Conservation (phyloP, 2,888 invertebrate genomes). For the Eupithecia subfuscata region DNA sequence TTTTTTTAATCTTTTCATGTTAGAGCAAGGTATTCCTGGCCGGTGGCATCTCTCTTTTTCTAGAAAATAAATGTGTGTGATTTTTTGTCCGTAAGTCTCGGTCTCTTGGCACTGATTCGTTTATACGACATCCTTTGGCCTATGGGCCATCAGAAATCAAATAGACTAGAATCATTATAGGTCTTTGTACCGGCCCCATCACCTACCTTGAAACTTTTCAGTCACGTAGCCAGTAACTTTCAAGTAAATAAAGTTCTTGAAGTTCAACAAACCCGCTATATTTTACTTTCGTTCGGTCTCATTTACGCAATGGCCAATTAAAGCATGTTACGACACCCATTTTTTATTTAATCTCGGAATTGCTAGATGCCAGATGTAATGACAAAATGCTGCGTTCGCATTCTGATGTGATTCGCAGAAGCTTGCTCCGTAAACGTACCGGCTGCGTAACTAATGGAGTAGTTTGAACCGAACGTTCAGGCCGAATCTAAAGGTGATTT, state of each 20-base stretch:
- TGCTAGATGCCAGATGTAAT: constrained; percentile 40
- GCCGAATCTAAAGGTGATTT: not conserved
- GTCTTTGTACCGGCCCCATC: not conserved
- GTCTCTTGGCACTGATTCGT: not conserved
- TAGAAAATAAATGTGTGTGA: not conserved
- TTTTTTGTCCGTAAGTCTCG: not conserved
- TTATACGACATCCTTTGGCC: not conserved
- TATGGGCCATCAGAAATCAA: not conserved
- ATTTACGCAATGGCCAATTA: constrained; percentile 44
- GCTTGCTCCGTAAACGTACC: constrained; percentile 23
- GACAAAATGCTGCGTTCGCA: constrained; percentile 39
- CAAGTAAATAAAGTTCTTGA: constrained; percentile 35
- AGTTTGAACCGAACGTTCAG: not conserved
- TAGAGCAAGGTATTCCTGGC: too few relatives aligned
- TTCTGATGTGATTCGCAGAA: constrained; percentile 37
- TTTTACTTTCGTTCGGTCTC: constrained; percentile 46
- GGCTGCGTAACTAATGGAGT: not conserved
- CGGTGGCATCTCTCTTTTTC: too few relatives aligned
- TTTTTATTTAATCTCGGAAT: constrained; percentile 46
- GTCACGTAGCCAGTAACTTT: constrained; percentile 22
- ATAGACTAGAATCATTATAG: not conserved
- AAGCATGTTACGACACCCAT: constrained; percentile 43
- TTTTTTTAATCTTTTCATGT: not conserved
- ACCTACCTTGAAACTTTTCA: constrained; percentile 20
- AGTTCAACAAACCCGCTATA: constrained; percentile 35